Percentiles rank a stretch among this genome's conserved stretches.
Evolutionary conservation across 37 sponge, comb jelly and placozoan species (phyloP).

Genomic region (Petrosia ficiformis): DNA sequence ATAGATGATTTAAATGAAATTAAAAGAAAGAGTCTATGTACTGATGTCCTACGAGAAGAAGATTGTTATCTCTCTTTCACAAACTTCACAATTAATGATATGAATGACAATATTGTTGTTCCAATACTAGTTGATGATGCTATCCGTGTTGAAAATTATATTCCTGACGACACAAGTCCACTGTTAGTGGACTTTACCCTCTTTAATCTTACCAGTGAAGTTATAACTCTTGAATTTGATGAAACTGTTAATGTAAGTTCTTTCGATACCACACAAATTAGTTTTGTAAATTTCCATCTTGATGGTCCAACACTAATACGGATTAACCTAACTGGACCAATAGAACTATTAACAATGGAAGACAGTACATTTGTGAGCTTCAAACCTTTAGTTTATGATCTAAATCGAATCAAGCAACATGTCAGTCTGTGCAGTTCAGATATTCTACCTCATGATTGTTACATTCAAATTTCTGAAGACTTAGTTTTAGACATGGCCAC

Average conservation of each 20-base stretch:
- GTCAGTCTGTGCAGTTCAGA: slow-evolving; percentile 40
- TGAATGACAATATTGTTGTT: slow-evolving; percentile 72
- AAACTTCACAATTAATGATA: slow-evolving; percentile 64
- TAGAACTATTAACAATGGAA: slow-evolving; percentile 27
- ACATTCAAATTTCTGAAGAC: slow-evolving; percentile 37
- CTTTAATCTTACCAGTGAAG: slow-evolving; percentile 71
- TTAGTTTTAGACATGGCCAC: slow-evolving; percentile 74
- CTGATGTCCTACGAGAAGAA: slow-evolving; percentile 32
- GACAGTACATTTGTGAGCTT: slow-evolving; percentile 59
- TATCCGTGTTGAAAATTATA: slow-evolving; percentile 24
- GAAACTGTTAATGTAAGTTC: slow-evolving; percentile 83
- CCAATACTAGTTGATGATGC: slow-evolving; percentile 27
- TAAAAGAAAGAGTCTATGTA: slow-evolving; percentile 71
- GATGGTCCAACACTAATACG: slow-evolving; percentile 5
- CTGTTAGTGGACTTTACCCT: slow-evolving; percentile 47
- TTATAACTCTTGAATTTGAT: slow-evolving; percentile 68
- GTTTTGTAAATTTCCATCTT: slow-evolving; percentile 51
- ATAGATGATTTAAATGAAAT: slow-evolving; percentile 81
- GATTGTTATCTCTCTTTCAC: slow-evolving; percentile 75
- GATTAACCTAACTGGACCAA: slow-evolving; percentile 51
- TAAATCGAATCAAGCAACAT: slow-evolving; percentile 71
- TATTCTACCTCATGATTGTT: slow-evolving; percentile 43
- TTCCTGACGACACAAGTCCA: slow-evolving; percentile 65
- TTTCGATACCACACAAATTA: slow-evolving; percentile 49
- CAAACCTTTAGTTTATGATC: slow-evolving; percentile 44